Evolutionary conservation across 2,797 vertebrate species (phyloP), one percentile per base, ranked within the genome.

Genomic region (Fistularia tabacaria): DNA sequence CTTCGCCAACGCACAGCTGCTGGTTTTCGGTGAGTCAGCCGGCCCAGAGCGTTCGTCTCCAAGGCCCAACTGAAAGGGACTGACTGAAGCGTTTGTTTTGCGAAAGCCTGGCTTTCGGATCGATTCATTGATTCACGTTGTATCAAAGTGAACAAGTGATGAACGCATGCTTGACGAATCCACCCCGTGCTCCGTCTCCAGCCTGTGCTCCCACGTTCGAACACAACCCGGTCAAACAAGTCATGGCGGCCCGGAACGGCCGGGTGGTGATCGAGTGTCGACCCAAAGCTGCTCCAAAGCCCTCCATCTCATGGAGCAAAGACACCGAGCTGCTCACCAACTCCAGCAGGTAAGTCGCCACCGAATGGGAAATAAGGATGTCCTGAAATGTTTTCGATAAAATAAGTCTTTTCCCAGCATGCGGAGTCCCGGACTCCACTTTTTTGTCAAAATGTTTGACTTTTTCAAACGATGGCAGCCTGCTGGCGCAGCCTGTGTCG

Each of bases 221-320:
- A 80, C 74, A 91, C 82, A 95, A 91, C 73, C 95, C 94, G 8
- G 92, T 98, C 85, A 96, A 93, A 82, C 92, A 86, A 74, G 89
- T 94, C 43, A 74, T 97, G 66, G 96, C 91, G 44, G 91, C 95
- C 9, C 94, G 89, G 81, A 95, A 95, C 1, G 90, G 95, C 0
- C 91, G 90, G 3, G 93, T 94, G 53, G 88, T 98, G 71, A 95
- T 99, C 10, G 90, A 95, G 51, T 99, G 97, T 81, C 94, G 92
- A 59, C 95, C 95, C n/a, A 93, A 92, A 87, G 97, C 95, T 0
- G 95, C 97, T 25, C 97, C 97, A 0, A 96, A 92, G 69, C 92
- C 97, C 5, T 85, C 62, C 53, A 88, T 97, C 80, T 91, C 85
- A 0, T 99, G 97, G 97, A 98, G 93, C 85, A 97, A 94, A 90